Evolutionary conservation across 1,140 invertebrate species (phyloP).

Genomic region (Drosophila ercepeae): DNA sequence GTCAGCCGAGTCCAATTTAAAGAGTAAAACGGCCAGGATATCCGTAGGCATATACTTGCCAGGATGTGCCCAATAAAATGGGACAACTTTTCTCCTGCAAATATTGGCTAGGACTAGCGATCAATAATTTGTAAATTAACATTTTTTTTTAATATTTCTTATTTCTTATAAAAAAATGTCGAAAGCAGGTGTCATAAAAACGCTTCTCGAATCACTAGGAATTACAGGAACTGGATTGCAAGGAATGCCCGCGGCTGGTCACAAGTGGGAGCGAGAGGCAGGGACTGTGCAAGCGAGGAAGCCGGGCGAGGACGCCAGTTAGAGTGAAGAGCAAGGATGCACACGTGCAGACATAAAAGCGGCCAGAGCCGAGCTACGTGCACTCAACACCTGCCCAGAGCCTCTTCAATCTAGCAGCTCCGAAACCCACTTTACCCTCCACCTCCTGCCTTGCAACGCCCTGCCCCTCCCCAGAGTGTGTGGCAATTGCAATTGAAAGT

Average conservation of each 20-base stretch:
- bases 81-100: neutral
- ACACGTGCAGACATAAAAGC: slow-evolving; percentile 54
- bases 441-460: neutral
- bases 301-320: neutral
- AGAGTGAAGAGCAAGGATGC: neutral
- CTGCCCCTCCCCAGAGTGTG: slow-evolving; percentile 21
- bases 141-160: no score
- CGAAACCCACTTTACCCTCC: neutral
- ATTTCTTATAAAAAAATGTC: no score
- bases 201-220: neutral
- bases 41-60: neutral
- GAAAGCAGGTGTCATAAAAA: no score
- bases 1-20: no score
- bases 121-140: no score
- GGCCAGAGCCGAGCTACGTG: slow-evolving; percentile 49
- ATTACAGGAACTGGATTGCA: neutral
- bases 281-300: no score
- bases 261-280: neutral
- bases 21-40: neutral
- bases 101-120: no score
- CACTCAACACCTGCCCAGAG: slow-evolving; percentile 59
- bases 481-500: slow-evolving; percentile 75
- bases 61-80: slow-evolving; percentile 1
- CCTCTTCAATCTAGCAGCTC: slow-evolving; percentile 4
- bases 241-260: neutral